phyloP scores from a whole-genome alignment of 2,113 vertebrate species.

The Neolamprologus sp. region DNA sequence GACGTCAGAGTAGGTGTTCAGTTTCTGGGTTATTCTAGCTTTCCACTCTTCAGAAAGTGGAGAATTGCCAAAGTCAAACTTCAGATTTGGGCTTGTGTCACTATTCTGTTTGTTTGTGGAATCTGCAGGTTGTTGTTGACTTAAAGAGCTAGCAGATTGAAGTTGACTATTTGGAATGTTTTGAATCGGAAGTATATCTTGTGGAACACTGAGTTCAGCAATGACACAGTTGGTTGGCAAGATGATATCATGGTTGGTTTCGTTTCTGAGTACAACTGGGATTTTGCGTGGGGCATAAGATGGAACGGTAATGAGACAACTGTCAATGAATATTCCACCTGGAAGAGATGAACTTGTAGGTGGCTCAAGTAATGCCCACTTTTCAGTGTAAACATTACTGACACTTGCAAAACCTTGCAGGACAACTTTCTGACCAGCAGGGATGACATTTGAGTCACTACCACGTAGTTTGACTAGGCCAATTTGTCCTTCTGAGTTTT shows the following conservation, averaged over 20 bases:
- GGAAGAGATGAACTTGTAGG: background rate
- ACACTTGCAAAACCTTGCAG: background rate
- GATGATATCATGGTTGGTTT: background rate
- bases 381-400: background rate
- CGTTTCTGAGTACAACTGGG: background rate
- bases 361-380: background rate
- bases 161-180: background rate
- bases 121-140: background rate
- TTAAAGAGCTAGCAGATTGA: background rate
- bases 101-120: background rate
- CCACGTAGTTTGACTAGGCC: background rate
- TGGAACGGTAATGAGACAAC: background rate
- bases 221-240: background rate
- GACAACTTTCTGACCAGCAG: background rate
- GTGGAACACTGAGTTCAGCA: background rate
- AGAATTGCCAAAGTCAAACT: background rate
- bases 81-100: background rate
- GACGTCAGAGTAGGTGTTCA: background rate
- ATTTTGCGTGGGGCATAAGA: background rate
- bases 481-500: background rate
- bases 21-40: background rate
- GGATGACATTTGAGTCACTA: background rate
- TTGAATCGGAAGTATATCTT: background rate
- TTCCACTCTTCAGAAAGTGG: background rate
- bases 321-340: background rate